Evolutionary conservation across 2,113 vertebrate genomes (phyloP), one percentile per base, ranked within the genome.

Genomic region (Scytalopus superciliaris): DNA sequence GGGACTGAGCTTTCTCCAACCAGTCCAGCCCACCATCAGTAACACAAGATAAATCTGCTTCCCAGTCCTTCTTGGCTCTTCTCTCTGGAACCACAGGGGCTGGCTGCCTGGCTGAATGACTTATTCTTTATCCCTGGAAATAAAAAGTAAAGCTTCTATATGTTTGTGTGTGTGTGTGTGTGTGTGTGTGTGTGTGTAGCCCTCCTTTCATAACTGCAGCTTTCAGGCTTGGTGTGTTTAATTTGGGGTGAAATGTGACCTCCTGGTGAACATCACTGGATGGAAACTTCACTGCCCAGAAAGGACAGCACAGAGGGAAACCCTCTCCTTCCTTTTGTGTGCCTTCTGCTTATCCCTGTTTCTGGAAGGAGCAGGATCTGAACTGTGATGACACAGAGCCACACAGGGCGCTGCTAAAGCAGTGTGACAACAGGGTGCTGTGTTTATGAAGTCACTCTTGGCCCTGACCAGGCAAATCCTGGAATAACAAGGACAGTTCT

Each of bases 21-120:
- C 59, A 57, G 75, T 63, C 74, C 82, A 88, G 35, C 23, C 17
- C 76, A 27, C 66, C 44, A 2, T 35, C 77, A 52, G 39, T 19
- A 90, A 63, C 66, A 80, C 18, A 27, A 86, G 84, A 95, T 92
- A 93, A 94, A 93, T 95, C 74, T 56, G 8, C 60, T 91, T 67
- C 80, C 64, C 64, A 74, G 30, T 52, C 39, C 50, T 64, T 68
- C 60, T 87, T 89, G 81, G 74, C 88, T 93, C 56, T 87, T 88
- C 35, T 24, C 7, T 69, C 73, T 52, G 4, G 47, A 90, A 70
- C 73, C 88, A 59, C 31, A 35, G 75, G 35, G 15, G 35, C 47
- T 77, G 87, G 31, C 3, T 56, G 55, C 31, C 12, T 19, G 49
- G 24, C 55, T 33, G 59, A n/a, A 15, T 80, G 35, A 19, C 53